Base-by-base conservation (phyloP, 2,797 vertebrate species). In the Odontamblyopus lacepedii region DNA sequence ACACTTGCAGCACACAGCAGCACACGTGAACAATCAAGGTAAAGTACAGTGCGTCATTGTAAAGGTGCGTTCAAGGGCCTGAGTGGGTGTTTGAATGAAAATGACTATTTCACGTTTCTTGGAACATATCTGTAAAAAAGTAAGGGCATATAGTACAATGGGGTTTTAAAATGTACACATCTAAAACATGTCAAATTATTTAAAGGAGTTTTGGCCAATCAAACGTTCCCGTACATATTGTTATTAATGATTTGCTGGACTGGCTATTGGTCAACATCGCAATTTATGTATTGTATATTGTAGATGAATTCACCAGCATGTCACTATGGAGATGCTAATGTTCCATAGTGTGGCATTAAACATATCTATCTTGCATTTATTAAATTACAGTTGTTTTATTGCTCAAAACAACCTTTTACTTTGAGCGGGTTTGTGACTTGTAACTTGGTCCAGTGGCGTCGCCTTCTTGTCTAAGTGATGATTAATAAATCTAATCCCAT, bases 51-150 rank as follows among this genome's bases (percentile, higher is more conserved):
- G 19, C 68, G 78, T 2, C 68, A 53, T 72, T 23, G n/a, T 74
- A 73, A 62, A 72, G 78, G 72, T 75, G 76, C 18, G 15, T 75
- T 76, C 2, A 63, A 86, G 79, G 84, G 77, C 81, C 81, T 51
- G 78, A 80, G 85, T 81, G 78, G 82, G 85, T 67, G 85, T 81
- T 79, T 23, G 77, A 72, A 76, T 79, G 50, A 69, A 83, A 75
- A 1, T 1, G 7, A 68, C 62, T 81, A 71, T 76, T 74, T 78
- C 57, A 32, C 61, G 51, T 61, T 59, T 78, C 38, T 56, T 61
- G 18, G 18, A 53, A 53, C 8, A 19, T 53, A 23, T 71, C 70
- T 62, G 5, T 65, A 50, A 29, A 48, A 35, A 6, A 15, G 26
- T 16, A 7, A 64, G 7, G 32, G 16, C 2, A 12, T 5, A 57